phyloP scores from a whole-genome alignment of 2,888 invertebrate species.

The Keiferia lycopersicella region DNA sequence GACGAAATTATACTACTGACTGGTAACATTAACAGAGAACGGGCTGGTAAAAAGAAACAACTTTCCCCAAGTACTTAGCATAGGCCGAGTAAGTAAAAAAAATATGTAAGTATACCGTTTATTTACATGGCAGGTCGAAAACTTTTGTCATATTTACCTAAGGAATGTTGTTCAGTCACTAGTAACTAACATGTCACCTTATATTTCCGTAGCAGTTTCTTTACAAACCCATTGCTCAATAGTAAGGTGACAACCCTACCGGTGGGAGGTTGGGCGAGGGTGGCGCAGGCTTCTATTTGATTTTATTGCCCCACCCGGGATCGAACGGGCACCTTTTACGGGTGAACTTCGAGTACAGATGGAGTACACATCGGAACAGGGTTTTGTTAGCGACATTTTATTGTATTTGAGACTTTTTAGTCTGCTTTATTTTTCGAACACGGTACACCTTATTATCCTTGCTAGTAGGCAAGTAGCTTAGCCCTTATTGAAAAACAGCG shows the following conservation, averaged over 20 bases:
- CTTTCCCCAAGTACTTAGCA: no score
- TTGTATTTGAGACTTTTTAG: neutral
- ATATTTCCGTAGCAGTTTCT: neutral
- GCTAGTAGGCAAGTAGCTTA: neutral
- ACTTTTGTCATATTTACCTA: no score
- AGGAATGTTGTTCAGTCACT: no score
- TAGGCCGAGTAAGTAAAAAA: no score
- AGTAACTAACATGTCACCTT: no score
- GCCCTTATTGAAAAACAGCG: no score
- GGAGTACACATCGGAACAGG: slow-evolving; percentile 18
- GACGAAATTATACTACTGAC: no score
- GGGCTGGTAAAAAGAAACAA: no score
- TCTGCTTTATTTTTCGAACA: neutral
- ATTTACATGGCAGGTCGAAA: no score
- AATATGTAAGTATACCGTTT: no score
- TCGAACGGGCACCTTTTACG: slow-evolving; percentile 47
- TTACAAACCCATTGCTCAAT: neutral
- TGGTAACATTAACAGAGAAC: no score
- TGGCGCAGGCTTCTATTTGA: slow-evolving; percentile 51
- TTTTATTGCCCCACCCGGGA: slow-evolving; percentile 55
- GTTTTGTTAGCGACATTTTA: neutral
- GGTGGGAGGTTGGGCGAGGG: slow-evolving; percentile 19
- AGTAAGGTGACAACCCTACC: slow-evolving; percentile 24
- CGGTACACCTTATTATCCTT: neutral
- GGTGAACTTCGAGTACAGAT: slow-evolving; percentile 44